Base-by-base conservation (phyloP, 53 echinoderm and acorn worm genomes). In the Patiria pectinifera region DNA sequence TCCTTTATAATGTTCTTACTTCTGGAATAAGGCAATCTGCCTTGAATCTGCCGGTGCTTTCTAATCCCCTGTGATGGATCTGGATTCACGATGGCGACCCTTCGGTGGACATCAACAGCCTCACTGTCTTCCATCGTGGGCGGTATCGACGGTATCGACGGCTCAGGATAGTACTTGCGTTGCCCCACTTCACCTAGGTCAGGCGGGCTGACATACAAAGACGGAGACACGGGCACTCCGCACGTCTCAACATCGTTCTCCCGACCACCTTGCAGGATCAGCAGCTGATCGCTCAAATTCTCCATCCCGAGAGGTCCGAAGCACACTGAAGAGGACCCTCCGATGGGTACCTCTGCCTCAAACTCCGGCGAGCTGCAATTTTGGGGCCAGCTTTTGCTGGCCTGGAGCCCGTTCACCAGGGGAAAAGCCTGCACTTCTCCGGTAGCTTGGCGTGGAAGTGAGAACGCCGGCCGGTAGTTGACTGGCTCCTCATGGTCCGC, bases 1-100 rank as follows among this genome's bases (percentile, higher is more conserved):
- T 35, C 72, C 14, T 16, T 18, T 72, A 19, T n/a, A 6, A 15
- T 12, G 16, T 21, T 44, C 86, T 86, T 22, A 86, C 86, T 86
- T 86, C 86, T 47, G 48, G 86, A 86, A 12, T 44, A 63, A 16
- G 71, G 86, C 15, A 26, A 78, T 47, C 26, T 71, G 62, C 23
- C 86, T 10, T 11, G 71, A 22, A 71, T 70, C 21, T 46, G 71
- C 45, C 71, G 71, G 86, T 86, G 72, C 48, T 71, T 74, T 11
- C 23, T 47, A 46, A 48, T 86, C 26, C 24, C 71, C 48, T 69
- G 62, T 18, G 66, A 66, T 26, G 59, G 18, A 25, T 59, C 62
- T 84, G 58, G 62, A 61, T 45, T 24, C 43, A 13, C 1, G 63
- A 72, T 72, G 72, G 23, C 72, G 15, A 72, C 72, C 21, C 16